Evolutionary conservation across 2,888 invertebrate species (phyloP).

Genomic region (Nineta flava): DNA sequence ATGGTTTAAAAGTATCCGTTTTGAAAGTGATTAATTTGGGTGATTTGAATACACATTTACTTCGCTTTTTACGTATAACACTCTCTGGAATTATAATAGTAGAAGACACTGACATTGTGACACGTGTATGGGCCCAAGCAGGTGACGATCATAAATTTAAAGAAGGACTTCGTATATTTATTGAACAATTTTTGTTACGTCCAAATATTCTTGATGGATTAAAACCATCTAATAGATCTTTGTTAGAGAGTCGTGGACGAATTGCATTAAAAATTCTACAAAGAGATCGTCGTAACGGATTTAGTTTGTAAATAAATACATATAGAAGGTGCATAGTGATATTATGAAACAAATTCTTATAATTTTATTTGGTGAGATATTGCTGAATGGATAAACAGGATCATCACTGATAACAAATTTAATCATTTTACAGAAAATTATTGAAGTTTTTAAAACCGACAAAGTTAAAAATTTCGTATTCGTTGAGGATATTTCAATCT

Average conservation of each 20-base stretch:
- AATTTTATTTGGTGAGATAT: too few species aligned
- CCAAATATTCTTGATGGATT: constrained; percentile 33
- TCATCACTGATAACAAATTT: too few species aligned
- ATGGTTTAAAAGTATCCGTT: constrained; percentile 63
- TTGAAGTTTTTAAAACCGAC: too few species aligned
- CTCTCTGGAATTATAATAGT: constrained; percentile 57
- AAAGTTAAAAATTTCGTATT: too few species aligned
- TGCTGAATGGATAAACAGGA: too few species aligned
- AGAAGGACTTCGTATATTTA: constrained; percentile 69
- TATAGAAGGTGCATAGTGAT: too few species aligned
- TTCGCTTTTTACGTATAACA: constrained; percentile 66
- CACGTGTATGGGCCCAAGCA: constrained; percentile 54
- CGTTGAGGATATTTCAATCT: too few species aligned
- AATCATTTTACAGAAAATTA: too few species aligned
- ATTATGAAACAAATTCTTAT: too few species aligned
- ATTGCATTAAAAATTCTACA: too few species aligned
- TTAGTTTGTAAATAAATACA: too few species aligned
- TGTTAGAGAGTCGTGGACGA: constrained; percentile 26
- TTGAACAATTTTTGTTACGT: constrained; percentile 70
- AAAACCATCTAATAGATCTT: constrained; percentile 26
- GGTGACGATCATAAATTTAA: constrained; percentile 64
- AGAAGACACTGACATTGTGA: constrained; percentile 39
- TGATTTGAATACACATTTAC: constrained; percentile 61
- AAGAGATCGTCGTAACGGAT: too few species aligned
- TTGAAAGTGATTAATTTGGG: constrained; percentile 75